Evolutionary conservation across 2,113 vertebrate species (phyloP).

Genomic region (Prinia subflava): DNA sequence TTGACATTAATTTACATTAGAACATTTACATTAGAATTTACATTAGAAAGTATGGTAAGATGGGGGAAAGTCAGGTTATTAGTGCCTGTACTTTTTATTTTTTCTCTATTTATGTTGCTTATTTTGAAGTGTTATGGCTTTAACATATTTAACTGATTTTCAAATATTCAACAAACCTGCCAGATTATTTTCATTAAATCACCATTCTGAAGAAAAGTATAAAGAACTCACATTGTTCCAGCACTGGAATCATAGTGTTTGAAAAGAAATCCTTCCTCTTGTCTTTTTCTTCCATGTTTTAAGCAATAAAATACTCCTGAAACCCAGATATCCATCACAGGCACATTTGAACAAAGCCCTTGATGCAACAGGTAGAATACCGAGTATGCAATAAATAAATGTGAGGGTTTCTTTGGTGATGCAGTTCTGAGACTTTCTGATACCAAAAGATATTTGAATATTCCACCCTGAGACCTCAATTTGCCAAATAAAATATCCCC

Average conservation of each 20-base stretch:
- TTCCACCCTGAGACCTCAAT: not conserved
- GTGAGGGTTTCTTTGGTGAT: not conserved
- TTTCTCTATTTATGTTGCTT: not conserved
- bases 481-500: not conserved
- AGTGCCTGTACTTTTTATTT: not conserved
- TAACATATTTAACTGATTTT: not conserved
- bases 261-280: not conserved
- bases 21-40: not conserved
- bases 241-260: not conserved
- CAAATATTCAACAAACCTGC: not conserved
- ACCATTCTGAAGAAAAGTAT: not conserved
- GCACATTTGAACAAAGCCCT: not conserved
- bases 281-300: not conserved
- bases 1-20: not conserved
- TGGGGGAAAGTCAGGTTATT: not conserved
- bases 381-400: not conserved
- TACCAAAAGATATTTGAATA: not conserved
- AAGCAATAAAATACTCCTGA: not conserved
- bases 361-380: not conserved
- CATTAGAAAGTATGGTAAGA: not conserved
- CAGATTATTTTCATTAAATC: not conserved
- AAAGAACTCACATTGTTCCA: not conserved
- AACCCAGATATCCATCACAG: not conserved
- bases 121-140: not conserved
- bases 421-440: not conserved